Conservation (phyloP, 2,888 invertebrate species). For the Ctena decussata region DNA sequence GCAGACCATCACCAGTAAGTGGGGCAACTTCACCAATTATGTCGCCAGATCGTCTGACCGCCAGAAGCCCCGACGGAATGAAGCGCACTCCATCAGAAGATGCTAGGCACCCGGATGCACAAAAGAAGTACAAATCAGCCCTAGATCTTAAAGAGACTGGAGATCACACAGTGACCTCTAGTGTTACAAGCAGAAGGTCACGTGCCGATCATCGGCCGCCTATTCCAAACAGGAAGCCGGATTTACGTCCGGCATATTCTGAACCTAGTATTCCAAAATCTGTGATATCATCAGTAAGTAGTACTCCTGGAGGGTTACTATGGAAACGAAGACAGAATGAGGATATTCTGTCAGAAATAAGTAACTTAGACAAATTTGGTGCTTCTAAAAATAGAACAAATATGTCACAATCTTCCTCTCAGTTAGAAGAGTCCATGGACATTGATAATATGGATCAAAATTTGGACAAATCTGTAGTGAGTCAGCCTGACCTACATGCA, state of each 20-base stretch:
- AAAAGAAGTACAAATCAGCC: constrained; percentile 19
- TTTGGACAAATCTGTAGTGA: constrained; percentile 56
- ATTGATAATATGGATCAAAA: constrained; percentile 26
- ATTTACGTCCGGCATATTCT: constrained; percentile 54
- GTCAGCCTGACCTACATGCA: not conserved
- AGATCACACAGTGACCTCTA: not conserved
- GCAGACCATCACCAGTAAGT: constrained; percentile 68
- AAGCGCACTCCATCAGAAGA: constrained; percentile 58
- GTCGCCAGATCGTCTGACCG: constrained; percentile 72
- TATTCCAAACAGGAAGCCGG: constrained; percentile 53
- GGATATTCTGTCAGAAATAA: constrained; percentile 52
- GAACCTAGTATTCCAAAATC: constrained; percentile 60
- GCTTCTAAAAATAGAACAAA: constrained; percentile 41
- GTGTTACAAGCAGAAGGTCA: constrained; percentile 39
- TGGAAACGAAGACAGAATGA: constrained; percentile 74
- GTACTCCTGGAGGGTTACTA: constrained; percentile 72
- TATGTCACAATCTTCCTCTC: constrained; percentile 42
- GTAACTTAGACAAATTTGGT: constrained; percentile 50
- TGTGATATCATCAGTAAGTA: constrained; percentile 54
- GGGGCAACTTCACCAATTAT: constrained; percentile 68
- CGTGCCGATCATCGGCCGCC: constrained; percentile 63
- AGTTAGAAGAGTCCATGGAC: constrained; percentile 30
- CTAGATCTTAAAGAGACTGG: not conserved
- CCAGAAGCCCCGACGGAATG: constrained; percentile 58
- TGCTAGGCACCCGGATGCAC: constrained; percentile 23